Evolutionary conservation across 2,888 invertebrate species (phyloP).

Genomic region (Drosophila gaucha): DNA sequence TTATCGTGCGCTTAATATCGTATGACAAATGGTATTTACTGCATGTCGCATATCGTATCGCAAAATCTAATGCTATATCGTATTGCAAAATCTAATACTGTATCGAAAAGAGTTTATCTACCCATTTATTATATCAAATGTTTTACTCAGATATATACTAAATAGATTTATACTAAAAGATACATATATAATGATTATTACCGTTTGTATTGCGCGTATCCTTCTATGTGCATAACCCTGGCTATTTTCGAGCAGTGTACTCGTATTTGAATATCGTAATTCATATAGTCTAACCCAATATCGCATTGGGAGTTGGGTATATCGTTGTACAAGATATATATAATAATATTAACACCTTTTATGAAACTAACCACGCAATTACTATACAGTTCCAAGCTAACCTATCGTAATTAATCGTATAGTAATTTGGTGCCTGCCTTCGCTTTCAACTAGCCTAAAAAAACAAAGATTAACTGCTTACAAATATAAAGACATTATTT

Average conservation of each 20-base stretch:
- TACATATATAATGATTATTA: too few relatives aligned
- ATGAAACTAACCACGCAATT: not conserved
- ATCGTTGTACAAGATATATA: not conserved
- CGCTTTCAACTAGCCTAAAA: slow-evolving; percentile 24
- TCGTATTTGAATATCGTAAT: not conserved
- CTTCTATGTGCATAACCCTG: not conserved
- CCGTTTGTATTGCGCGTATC: too few relatives aligned
- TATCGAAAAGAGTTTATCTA: too few relatives aligned
- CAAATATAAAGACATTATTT: slow-evolving; percentile 3
- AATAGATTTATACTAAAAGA: too few relatives aligned
- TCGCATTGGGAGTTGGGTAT: not conserved
- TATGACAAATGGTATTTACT: not conserved
- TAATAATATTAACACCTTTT: not conserved
- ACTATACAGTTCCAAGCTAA: not conserved
- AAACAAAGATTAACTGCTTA: slow-evolving; percentile 16
- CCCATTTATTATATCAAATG: too few relatives aligned
- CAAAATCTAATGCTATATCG: too few relatives aligned
- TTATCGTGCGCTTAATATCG: not conserved
- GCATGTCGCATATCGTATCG: not conserved
- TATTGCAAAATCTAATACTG: too few relatives aligned
- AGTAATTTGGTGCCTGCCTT: slow-evolving; percentile 23
- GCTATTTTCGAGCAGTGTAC: not conserved
- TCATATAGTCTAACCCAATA: too few relatives aligned
- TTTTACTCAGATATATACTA: too few relatives aligned
- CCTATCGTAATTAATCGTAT: slow-evolving; percentile 22